phyloP scores from a whole-genome alignment of 2,888 invertebrate genomes.

The Himalopsyche anomala region DNA sequence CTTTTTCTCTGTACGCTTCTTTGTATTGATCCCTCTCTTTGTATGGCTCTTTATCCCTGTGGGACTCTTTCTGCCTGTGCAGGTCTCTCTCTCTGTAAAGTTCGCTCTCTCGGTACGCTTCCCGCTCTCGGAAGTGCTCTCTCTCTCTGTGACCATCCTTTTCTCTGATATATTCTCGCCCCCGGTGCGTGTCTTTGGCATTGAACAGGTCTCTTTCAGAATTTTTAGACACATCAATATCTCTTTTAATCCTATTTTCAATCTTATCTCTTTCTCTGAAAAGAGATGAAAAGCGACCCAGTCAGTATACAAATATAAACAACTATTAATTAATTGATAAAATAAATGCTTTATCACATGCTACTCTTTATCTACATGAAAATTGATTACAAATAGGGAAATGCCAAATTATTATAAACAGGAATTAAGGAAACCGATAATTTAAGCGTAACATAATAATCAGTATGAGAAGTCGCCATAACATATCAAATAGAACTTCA shows the following conservation, averaged over 20 bases:
- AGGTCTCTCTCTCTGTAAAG: constrained; percentile 70
- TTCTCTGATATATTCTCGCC: constrained; percentile 68
- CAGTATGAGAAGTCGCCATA: no score
- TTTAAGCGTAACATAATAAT: no score
- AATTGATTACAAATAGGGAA: no score
- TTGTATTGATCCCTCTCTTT: constrained; percentile 67
- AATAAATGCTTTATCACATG: no score
- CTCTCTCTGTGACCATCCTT: constrained; percentile 70
- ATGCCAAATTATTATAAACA: no score
- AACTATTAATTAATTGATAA: no score
- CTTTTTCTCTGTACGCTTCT: constrained; percentile 69
- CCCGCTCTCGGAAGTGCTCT: constrained; percentile 71
- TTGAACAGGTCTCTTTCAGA: constrained; percentile 57
- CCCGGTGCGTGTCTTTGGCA: constrained; percentile 60
- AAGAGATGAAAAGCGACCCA: neutral
- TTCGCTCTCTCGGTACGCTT: constrained; percentile 70
- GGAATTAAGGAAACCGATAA: no score
- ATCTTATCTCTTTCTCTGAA: constrained; percentile 63
- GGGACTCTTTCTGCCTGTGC: constrained; percentile 47
- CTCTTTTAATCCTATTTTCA: constrained; percentile 68
- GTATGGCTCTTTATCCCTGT: constrained; percentile 69
- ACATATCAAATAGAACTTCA: no score
- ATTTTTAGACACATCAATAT: constrained; percentile 67
- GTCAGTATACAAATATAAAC: no score
- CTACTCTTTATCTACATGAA: no score